phyloP scores from a whole-genome alignment of 1,140 invertebrate species.

The Brachionus paranguensis region DNA sequence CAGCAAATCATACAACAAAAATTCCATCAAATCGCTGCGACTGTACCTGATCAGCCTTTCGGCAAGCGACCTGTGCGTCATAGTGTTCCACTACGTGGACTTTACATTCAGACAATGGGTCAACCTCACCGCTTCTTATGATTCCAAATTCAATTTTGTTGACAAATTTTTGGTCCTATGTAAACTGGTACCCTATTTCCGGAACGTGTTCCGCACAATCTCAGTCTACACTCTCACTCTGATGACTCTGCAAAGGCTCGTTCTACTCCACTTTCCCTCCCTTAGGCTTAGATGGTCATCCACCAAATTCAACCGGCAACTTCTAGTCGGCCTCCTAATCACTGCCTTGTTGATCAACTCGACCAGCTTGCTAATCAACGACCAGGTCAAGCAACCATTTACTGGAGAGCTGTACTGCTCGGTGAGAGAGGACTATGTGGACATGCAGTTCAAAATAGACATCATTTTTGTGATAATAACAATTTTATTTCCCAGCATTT shows the following conservation, averaged over 20 bases:
- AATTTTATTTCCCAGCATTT: background rate
- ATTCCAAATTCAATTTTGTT: slow-evolving; percentile 19
- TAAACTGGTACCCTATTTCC: slow-evolving; percentile 4
- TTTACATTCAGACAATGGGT: slow-evolving; percentile 21
- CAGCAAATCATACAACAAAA: slow-evolving; percentile 25
- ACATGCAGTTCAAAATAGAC: slow-evolving; percentile 22
- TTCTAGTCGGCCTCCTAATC: background rate
- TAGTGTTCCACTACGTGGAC: slow-evolving; percentile 8
- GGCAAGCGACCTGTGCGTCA: background rate
- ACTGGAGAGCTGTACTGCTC: background rate
- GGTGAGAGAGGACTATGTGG: background rate
- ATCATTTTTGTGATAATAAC: background rate
- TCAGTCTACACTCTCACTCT: background rate
- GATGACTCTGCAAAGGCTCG: slow-evolving; percentile 9
- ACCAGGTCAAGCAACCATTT: background rate
- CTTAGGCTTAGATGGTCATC: background rate
- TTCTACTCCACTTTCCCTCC: background rate
- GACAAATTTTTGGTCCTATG: background rate
- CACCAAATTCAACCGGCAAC: background rate
- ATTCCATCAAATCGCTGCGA: slow-evolving; percentile 15
- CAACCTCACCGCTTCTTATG: slow-evolving; percentile 11
- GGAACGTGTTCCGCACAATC: background rate
- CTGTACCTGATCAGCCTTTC: background rate
- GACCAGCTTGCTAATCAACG: background rate
- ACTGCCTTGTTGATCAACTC: background rate